These are phyloP conservation scores for Hermaeophaga mercurialis DNA, from an alignment of 2,888 invertebrate genomes.

Conservation along the genomic window DNA sequence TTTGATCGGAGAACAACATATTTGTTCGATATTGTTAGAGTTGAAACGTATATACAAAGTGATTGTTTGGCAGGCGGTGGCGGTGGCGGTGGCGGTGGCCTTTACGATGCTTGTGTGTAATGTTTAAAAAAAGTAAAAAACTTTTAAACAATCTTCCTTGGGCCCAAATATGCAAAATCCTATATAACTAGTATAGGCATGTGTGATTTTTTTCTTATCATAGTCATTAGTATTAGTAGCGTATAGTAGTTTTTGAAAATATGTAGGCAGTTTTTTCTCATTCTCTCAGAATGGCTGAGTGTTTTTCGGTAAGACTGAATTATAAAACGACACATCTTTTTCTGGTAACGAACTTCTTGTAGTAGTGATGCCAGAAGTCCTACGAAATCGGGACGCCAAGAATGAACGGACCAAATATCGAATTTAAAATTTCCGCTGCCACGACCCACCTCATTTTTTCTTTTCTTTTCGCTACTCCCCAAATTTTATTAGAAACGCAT, in stretches of 20 bases:
- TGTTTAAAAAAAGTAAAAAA: conserved; percentile 44
- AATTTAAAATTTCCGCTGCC: conserved; percentile 12
- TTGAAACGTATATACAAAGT: too few relatives aligned
- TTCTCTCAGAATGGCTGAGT: conserved; percentile 41
- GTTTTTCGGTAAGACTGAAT: conserved; percentile 60
- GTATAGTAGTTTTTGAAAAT: conserved; percentile 44
- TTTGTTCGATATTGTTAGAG: too few relatives aligned
- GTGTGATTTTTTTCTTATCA: conserved; percentile 59
- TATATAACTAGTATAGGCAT: conserved; percentile 56
- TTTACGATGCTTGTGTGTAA: conserved; percentile 52
- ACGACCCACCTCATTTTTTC: too few relatives aligned
- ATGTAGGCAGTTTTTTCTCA: conserved; percentile 43
- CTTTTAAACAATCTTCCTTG: conserved; percentile 60
- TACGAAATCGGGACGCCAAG: conserved; percentile 37
- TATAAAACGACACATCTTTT: conserved; percentile 56
- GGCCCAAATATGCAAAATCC: conserved; percentile 58
- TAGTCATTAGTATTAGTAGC: conserved; percentile 57
- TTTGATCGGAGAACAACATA: too few relatives aligned
- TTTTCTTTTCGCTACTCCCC: too few relatives aligned
- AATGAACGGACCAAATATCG: conserved; percentile 15
- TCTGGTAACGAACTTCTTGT: conserved; percentile 57
- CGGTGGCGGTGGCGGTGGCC: too few relatives aligned
- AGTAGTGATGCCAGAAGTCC: conserved; percentile 53
- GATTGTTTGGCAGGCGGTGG: too few relatives aligned
- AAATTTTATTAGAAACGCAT: too few relatives aligned